Evolutionary conservation across 2,797 vertebrate genomes (phyloP).

Genomic region (Intellagama lesueurii): DNA sequence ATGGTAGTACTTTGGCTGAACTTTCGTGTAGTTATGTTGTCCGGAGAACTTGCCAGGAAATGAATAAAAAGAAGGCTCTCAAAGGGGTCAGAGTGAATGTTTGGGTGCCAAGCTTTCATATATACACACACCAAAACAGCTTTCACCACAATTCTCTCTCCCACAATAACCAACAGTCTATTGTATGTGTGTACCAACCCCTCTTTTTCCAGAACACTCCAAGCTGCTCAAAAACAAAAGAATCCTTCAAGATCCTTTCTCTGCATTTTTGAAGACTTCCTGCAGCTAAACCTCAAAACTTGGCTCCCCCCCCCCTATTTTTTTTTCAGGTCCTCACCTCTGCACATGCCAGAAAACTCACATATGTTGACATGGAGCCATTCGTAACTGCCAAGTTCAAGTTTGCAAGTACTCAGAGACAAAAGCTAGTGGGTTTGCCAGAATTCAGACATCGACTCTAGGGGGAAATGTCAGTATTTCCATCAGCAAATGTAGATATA

Average conservation of each 20-base stretch:
- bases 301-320: neutral
- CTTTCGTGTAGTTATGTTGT: slow-evolving; percentile 13
- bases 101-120: neutral
- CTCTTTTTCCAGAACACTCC: slow-evolving; percentile 2
- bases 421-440: slow-evolving; percentile 46
- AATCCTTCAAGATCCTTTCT: neutral
- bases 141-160: slow-evolving; percentile 3
- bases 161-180: neutral
- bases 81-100: slow-evolving; percentile 7
- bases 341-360: slow-evolving; percentile 42
- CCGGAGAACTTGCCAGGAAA: slow-evolving; percentile 30
- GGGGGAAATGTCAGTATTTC: slow-evolving; percentile 52
- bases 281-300: slow-evolving; percentile 40
- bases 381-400: slow-evolving; percentile 47
- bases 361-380: slow-evolving; percentile 47
- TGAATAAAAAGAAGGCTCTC: slow-evolving; percentile 27
- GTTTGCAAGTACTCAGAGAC: slow-evolving; percentile 37
- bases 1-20: slow-evolving; percentile 30
- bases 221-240: slow-evolving; percentile 11
- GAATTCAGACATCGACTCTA: slow-evolving; percentile 46
- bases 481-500: slow-evolving; percentile 25
- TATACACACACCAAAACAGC: neutral
- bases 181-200: neutral
- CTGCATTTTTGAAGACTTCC: slow-evolving; percentile 19
- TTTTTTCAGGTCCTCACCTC: slow-evolving; percentile 48